Evolutionary conservation across 2,797 vertebrate species (phyloP), one percentile per base, ranked within the genome.

Genomic region (Enteromius unitaeniatus): DNA sequence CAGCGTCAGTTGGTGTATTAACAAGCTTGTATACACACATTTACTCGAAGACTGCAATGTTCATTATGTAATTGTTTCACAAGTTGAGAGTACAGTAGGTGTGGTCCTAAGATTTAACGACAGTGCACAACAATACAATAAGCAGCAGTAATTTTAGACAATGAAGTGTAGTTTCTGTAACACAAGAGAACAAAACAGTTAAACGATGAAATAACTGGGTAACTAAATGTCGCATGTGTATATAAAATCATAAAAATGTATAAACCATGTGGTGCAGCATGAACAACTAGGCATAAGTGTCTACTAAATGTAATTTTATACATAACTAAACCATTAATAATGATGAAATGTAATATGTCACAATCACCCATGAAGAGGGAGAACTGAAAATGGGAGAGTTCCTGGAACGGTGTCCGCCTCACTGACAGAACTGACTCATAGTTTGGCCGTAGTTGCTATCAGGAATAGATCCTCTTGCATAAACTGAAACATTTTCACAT

Each of bases 401-500:
- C 67, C 64, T 28, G 75, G 10, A 78, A 68, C 0, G 1, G 42
- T 4, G 19, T 64, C 26, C 0, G 3, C 34, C 15, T 42, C 49
- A 6, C 49, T 82, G 31, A 67, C 60, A 67, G 51, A 34, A 68
- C 31, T 74, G 53, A 65, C 58, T 67, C 62, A 23, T 34, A 42
- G 31, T 70, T 49, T 80, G 55, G 69, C 47, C 8, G 1, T 42
- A 47, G 51, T 19, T 65, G 53, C 78, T 67, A 45, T 69, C 6
- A 81, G 76, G 79, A 86, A 74, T 28, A 60, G 42, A 79, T n/a
- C 58, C 11, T 72, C 28, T 86, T 86, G 77, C 81, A 60, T 21
- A 83, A 86, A 19, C 17, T 62, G 58, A 65, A 73, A 37, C 55
- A 69, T 23, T 62, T 64, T 23, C 14, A 51, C 17, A 40, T 74